A percentile compares a stretch with the other conserved stretches of the same genome.
These are phyloP conservation scores for Zapus hudsonius DNA, from an alignment of 2,113 vertebrate species.

Conservation along the genomic window DNA sequence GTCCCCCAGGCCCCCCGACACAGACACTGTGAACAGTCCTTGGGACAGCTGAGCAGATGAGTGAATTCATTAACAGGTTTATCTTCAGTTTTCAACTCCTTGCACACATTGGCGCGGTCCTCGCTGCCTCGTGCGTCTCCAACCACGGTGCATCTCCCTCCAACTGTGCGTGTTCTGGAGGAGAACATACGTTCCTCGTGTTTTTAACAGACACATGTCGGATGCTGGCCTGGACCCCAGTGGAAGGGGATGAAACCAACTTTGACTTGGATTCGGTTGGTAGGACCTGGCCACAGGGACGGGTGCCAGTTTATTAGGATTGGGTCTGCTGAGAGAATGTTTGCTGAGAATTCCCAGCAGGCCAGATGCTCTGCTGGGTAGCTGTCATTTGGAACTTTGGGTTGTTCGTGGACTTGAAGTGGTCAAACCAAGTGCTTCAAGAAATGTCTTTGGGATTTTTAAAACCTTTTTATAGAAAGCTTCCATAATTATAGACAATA, in stretches of 20 bases:
- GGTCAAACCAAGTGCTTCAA: background rate
- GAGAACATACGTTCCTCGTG: background rate
- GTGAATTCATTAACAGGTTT: background rate
- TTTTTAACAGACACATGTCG: slow-evolving; percentile 19
- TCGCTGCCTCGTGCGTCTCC: background rate
- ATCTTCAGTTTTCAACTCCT: slow-evolving; percentile 14
- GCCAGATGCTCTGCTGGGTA: background rate
- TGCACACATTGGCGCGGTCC: background rate
- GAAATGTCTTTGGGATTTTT: slow-evolving; percentile 23
- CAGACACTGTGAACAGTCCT: background rate
- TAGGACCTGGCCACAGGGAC: background rate
- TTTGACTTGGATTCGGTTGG: background rate
- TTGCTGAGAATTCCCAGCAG: background rate
- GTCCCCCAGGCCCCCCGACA: too few relatives aligned
- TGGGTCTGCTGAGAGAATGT: background rate
- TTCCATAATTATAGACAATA: too few relatives aligned
- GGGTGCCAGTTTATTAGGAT: background rate
- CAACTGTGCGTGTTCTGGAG: background rate
- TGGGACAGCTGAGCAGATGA: background rate
- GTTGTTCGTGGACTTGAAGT: background rate
- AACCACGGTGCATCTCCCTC: background rate
- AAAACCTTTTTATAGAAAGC: too few relatives aligned
- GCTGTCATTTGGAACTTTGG: background rate
- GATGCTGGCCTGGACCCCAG: background rate
- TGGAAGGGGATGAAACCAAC: background rate